Base-by-base conservation (phyloP, 1,140 invertebrate species). In the Chironomus tepperi region DNA sequence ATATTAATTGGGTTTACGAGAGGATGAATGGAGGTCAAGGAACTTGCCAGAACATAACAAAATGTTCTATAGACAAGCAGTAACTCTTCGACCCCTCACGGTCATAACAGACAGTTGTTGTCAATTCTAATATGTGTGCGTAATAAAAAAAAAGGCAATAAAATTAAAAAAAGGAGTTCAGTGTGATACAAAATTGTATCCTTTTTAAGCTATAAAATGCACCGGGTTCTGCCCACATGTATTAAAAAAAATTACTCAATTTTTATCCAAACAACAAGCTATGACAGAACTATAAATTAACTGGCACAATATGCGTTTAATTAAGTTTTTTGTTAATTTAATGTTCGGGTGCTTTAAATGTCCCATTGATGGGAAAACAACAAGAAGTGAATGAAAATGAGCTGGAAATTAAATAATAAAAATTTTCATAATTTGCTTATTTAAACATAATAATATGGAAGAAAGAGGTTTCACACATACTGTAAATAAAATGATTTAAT, bases 161-260 rank as follows among this genome's bases (percentile, higher is more conserved):
- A 34, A 34, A 34, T 34, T 2, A 34, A 34, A 34, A 34, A 34
- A 5, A 2, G 24, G 24, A 2, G 24, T 34, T n/a, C 24, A 2
- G 5, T 34, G 24, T 34, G 24, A 34, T 2, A 5, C 24, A 34
- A 34, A 34, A 34, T 5, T 34, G 5, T 34, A 34, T 34, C 24
- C 24, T 34, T 34, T n/a, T 34, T 5, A 34, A 34, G 24, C 5
- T 5, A 34, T 34, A 57, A 12, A 57, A 15, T 57, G 12, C 47
- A 57, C 47, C 47, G 47, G 47, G 47, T 57, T n/a, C 12, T 15
- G 10, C 47, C 24, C 24, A 34, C 24, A 34, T 34, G 5, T n/a
- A 57, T 57, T n/a, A n/a, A n/a, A 57, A 57, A 57, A 57, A 57
- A 57, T 57, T 57, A 57, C 47, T 57, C 47, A 57, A 57, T 57